These are phyloP conservation scores for Xyrichtys novacula DNA, from an alignment of 2,797 vertebrate species.

Conservation along the genomic window DNA sequence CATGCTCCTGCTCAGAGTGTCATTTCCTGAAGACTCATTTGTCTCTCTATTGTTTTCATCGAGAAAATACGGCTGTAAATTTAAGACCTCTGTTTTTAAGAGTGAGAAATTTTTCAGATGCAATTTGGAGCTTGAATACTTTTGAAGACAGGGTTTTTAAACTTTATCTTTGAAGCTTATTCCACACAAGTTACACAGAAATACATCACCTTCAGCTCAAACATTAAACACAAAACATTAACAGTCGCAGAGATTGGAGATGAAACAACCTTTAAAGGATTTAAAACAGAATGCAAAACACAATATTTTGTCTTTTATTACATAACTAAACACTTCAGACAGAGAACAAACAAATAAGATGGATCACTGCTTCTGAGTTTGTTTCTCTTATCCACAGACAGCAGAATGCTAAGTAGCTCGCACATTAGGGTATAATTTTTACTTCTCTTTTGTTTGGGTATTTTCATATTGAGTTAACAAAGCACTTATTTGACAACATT, in stretches of 20 bases:
- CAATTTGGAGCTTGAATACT: slow-evolving; percentile 1
- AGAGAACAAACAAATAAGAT: too few relatives aligned
- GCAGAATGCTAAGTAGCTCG: background rate
- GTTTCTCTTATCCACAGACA: background rate
- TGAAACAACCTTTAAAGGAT: slow-evolving; percentile 2
- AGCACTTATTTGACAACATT: background rate
- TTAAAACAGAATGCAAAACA: background rate
- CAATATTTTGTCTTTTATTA: background rate
- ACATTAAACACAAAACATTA: background rate
- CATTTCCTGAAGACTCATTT: slow-evolving; percentile 15
- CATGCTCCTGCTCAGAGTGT: slow-evolving; percentile 8
- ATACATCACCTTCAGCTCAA: background rate
- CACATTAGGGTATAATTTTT: background rate
- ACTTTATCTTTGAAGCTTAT: background rate
- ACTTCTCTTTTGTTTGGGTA: background rate
- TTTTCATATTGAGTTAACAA: background rate
- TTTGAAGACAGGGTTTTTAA: slow-evolving; percentile 1
- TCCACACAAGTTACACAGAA: too few relatives aligned
- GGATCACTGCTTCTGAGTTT: too few relatives aligned
- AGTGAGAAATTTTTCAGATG: slow-evolving; percentile 14
- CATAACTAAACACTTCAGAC: background rate
- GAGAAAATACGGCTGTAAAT: background rate
- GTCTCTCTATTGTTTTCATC: background rate
- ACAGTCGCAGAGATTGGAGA: slow-evolving; percentile 3
- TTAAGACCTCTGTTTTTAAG: slow-evolving; percentile 3